These are phyloP conservation scores for Sebastes minor DNA, from an alignment of 2,797 vertebrate species.

Conservation along the genomic window DNA sequence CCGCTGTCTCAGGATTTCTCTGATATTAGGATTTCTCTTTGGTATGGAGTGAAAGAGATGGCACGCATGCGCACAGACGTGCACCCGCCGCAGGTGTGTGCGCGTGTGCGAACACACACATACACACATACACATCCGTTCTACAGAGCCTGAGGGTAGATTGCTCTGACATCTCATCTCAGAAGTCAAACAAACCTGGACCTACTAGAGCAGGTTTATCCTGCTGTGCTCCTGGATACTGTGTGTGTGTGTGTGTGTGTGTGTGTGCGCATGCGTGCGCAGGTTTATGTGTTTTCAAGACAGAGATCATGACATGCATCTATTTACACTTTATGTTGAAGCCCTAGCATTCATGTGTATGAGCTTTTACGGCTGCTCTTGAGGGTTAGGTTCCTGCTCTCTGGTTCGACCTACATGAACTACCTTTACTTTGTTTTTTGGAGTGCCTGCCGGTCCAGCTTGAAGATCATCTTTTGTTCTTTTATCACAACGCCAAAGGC, in stretches of 20 bases:
- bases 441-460: not conserved
- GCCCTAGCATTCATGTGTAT: constrained; percentile 1
- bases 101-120: constrained; percentile 26
- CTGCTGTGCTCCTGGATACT: constrained; percentile 45
- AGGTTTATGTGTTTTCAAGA: constrained; percentile 16
- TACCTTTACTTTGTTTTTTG: not conserved
- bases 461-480: not conserved
- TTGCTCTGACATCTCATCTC: constrained; percentile 68
- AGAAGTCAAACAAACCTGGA: constrained; percentile 75
- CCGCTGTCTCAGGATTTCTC: constrained; percentile 51
- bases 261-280: not conserved
- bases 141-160: constrained; percentile 56
- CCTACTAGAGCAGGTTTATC: constrained; percentile 77
- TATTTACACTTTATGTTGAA: constrained; percentile 31
- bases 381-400: not conserved
- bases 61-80: not conserved
- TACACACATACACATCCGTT: constrained; percentile 26
- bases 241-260: not conserved
- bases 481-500: not conserved
- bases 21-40: constrained; percentile 55
- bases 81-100: not conserved
- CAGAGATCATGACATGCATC: constrained; percentile 26
- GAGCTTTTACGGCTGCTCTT: not conserved
- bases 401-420: not conserved
- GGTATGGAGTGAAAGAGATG: constrained; percentile 32